Percentiles rank a stretch among this genome's conserved stretches.
These are phyloP conservation scores for Aix galericulata DNA, from an alignment of 2,113 vertebrate species.

Conservation along the genomic window DNA sequence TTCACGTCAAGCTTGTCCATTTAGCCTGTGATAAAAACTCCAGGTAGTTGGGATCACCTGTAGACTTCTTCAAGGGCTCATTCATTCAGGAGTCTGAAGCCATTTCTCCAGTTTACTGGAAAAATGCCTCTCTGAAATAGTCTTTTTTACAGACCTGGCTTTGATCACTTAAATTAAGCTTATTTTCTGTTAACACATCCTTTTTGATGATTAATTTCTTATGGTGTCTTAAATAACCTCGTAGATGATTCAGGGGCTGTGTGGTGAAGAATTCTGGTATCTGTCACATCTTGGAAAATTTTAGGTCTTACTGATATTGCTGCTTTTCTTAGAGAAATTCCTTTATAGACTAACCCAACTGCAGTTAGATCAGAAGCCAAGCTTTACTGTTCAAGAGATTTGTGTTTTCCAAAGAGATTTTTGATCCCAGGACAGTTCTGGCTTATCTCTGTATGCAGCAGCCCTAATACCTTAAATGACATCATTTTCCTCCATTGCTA, in stretches of 20 bases:
- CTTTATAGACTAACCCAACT: background rate
- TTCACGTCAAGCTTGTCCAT: background rate
- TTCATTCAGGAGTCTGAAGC: background rate
- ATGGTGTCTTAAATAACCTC: background rate
- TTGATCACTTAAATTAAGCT: background rate
- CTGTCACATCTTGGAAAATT: background rate
- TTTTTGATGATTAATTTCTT: background rate
- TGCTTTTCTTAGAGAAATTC: background rate
- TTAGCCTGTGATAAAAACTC: background rate
- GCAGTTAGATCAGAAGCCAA: background rate
- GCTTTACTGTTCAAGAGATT: background rate
- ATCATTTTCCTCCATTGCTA: accelerated
- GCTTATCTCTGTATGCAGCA: too few relatives aligned
- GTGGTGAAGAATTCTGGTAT: background rate
- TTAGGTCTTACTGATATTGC: background rate
- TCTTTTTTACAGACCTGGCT: background rate
- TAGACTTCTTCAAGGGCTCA: background rate
- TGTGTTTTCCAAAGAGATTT: background rate
- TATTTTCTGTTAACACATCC: background rate
- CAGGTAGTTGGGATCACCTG: background rate
- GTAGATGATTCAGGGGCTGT: background rate
- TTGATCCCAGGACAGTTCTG: background rate
- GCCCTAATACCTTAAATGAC: too few relatives aligned
- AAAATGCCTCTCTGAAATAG: background rate
- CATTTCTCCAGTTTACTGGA: background rate